These are phyloP conservation scores for Aphelenchoides besseyi DNA, from an alignment of 1,140 invertebrate genomes.

Conservation along the genomic window DNA sequence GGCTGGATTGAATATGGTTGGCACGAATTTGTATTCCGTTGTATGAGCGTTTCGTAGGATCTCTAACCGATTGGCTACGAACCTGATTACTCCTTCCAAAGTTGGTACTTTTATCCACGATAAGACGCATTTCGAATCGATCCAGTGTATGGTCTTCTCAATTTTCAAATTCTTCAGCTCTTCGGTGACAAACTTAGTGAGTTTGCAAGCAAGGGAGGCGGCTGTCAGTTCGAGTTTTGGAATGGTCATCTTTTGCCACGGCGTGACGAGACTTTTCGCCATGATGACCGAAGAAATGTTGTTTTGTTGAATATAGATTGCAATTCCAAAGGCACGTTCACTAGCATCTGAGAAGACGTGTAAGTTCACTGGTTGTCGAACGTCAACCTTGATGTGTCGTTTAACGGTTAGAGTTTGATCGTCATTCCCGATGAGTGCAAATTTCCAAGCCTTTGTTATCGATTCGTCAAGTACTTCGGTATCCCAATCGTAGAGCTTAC, in stretches of 20 bases:
- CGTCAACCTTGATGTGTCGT: not conserved
- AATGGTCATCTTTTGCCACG: not conserved
- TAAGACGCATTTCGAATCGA: not conserved
- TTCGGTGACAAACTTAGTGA: not conserved
- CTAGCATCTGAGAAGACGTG: slow-evolving; percentile 10
- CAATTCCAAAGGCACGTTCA: not conserved
- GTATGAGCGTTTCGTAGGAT: not conserved
- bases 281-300: not conserved
- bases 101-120: not conserved
- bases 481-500: slow-evolving; percentile 1
- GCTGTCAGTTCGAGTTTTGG: not conserved
- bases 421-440: not conserved
- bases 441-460: not conserved
- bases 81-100: not conserved
- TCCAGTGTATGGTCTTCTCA: not conserved
- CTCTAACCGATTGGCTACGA: not conserved
- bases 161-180: not conserved
- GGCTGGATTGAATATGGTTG: not conserved
- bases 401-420: not conserved
- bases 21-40: not conserved
- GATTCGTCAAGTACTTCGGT: not conserved
- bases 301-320: not conserved
- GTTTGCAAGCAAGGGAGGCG: not conserved
- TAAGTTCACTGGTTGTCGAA: not conserved
- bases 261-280: not conserved